Conservation (phyloP, 2,797 vertebrate species). For the Neosalanx taihuensis region DNA sequence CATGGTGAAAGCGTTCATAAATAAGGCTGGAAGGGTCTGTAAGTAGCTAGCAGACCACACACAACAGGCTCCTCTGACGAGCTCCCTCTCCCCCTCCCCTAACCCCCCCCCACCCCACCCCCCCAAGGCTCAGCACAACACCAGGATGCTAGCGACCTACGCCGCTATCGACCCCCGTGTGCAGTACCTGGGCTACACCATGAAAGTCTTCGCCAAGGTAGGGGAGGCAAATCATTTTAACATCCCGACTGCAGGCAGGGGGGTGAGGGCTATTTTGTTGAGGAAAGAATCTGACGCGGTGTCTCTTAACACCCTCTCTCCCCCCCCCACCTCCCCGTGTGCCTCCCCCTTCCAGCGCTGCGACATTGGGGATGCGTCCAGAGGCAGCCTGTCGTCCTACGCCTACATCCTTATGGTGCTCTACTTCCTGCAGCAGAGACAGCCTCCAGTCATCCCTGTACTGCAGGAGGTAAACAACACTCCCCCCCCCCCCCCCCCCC, state of each 20-base stretch:
- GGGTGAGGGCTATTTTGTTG: not conserved
- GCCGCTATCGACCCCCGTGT: slow-evolving; percentile 94
- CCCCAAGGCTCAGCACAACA: slow-evolving; percentile 93
- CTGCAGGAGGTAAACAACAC: slow-evolving; percentile 86
- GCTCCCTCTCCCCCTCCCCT: not conserved
- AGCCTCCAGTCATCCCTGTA: slow-evolving; percentile 94
- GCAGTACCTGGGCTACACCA: slow-evolving; percentile 93
- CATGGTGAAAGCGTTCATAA: too few relatives aligned
- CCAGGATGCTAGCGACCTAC: slow-evolving; percentile 94
- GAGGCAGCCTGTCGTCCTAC: slow-evolving; percentile 96
- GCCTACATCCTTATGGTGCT: slow-evolving; percentile 99
- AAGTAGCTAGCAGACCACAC: too few relatives aligned
- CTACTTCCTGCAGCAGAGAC: slow-evolving; percentile 96
- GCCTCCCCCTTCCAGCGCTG: slow-evolving; percentile 79
- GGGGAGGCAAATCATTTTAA: not conserved
- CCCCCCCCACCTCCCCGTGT: not conserved
- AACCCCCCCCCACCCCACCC: too few relatives aligned
- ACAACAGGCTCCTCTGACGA: too few relatives aligned
- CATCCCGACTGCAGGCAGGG: too few relatives aligned
- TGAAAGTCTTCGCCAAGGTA: slow-evolving; percentile 99
- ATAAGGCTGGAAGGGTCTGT: too few relatives aligned
- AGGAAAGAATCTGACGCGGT: not conserved
- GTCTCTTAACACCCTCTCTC: slow-evolving; percentile 1
- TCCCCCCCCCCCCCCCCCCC: not conserved
- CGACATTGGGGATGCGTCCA: slow-evolving; percentile 96